Conservation (phyloP, 2,113 vertebrate species). For the Anser cygnoides region DNA sequence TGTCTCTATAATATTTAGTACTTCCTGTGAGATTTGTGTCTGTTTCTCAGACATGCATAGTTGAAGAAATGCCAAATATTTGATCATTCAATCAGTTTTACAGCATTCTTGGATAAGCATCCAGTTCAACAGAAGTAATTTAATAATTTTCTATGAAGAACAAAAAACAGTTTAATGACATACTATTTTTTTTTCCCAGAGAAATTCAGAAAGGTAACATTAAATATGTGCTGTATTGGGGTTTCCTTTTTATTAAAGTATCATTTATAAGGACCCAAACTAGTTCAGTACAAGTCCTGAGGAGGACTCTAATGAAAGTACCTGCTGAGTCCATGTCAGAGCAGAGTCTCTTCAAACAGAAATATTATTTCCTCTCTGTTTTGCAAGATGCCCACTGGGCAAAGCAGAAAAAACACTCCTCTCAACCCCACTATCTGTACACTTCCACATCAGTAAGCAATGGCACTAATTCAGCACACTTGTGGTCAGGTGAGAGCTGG, state of each 20-base stretch:
- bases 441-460: not conserved
- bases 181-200: not conserved
- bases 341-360: not conserved
- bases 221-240: not conserved
- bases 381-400: not conserved
- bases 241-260: not conserved
- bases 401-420: not conserved
- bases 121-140: not conserved
- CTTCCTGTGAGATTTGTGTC: slow-evolving; percentile 13
- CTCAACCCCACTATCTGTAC: not conserved
- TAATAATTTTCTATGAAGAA: not conserved
- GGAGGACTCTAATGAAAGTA: not conserved
- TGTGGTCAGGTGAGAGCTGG: not conserved
- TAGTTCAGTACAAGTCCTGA: not conserved
- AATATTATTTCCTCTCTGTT: not conserved
- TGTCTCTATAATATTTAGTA: not conserved
- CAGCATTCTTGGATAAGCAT: not conserved
- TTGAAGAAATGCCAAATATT: slow-evolving; percentile 19
- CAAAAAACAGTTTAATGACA: not conserved
- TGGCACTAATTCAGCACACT: not conserved
- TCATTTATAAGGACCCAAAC: not conserved
- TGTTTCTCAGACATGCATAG: not conserved
- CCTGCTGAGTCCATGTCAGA: not conserved
- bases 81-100: slow-evolving; percentile 15
- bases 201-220: not conserved